Conservation (phyloP, 2,113 vertebrate genomes). For the Dolichotis patagonum region DNA sequence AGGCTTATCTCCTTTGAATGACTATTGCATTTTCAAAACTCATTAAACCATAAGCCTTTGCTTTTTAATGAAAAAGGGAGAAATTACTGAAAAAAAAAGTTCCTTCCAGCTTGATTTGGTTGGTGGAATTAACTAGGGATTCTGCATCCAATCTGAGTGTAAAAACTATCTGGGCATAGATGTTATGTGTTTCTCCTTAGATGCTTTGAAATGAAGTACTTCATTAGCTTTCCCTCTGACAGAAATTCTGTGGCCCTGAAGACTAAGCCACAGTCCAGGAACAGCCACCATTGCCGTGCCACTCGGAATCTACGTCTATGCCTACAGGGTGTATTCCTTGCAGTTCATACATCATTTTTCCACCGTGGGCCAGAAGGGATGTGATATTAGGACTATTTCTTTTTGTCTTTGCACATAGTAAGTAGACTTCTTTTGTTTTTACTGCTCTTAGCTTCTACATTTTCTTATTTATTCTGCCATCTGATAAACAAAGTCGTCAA, state of each 20-base stretch:
- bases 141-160: not conserved
- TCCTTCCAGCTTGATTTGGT: not conserved
- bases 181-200: not conserved
- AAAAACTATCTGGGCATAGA: not conserved
- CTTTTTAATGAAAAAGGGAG: not conserved
- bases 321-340: not conserved
- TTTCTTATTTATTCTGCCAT: not conserved
- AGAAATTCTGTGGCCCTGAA: not conserved
- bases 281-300: not conserved
- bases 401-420: not conserved
- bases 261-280: not conserved
- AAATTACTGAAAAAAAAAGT: not conserved
- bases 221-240: not conserved
- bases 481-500: not conserved
- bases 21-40: constrained; percentile 12
- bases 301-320: not conserved
- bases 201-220: not conserved
- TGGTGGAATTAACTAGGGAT: not conserved
- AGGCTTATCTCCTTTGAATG: not conserved
- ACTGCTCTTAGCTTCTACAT: not conserved
- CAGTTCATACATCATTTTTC: not conserved
- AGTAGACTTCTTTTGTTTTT: not conserved
- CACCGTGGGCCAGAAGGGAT: not conserved
- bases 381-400: not conserved
- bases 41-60: not conserved